Conservation (phyloP, 2,888 invertebrate genomes). For the Idaea aversata region DNA sequence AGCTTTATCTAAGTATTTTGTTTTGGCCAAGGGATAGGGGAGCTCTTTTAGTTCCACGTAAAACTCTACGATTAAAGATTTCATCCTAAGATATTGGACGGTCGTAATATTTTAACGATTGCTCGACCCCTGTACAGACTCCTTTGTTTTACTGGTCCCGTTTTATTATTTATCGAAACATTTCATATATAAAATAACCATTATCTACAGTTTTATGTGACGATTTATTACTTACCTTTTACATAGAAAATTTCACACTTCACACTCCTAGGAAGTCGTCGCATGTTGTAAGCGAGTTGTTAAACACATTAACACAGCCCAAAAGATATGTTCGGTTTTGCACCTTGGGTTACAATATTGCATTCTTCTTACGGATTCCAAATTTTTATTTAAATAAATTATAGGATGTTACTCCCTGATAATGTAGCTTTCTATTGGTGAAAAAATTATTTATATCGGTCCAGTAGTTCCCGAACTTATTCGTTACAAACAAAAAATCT, state of each 20-base stretch:
- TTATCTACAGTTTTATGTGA: conserved; percentile 67
- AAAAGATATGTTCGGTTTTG: too few relatives aligned
- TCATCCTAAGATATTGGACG: conserved; percentile 71
- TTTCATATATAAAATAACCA: conserved; percentile 61
- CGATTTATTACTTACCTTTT: conserved; percentile 12
- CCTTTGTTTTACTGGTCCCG: conserved; percentile 70
- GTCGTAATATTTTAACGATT: conserved; percentile 77
- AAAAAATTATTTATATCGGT: too few relatives aligned
- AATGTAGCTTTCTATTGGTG: too few relatives aligned
- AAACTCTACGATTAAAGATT: conserved; percentile 73
- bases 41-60: conserved; percentile 54
- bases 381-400: too few relatives aligned
- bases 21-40: conserved; percentile 44
- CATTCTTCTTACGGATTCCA: too few relatives aligned
- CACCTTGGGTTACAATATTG: too few relatives aligned
- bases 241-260: background rate
- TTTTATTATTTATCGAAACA: conserved; percentile 77
- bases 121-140: conserved; percentile 55
- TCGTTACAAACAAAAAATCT: too few relatives aligned
- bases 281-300: background rate
- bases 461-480: too few relatives aligned
- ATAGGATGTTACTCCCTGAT: too few relatives aligned
- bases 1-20: conserved; percentile 57
- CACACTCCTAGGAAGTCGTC: background rate
- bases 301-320: too few relatives aligned